Evolutionary conservation across 2,888 invertebrate species (phyloP), one percentile per base, ranked within the genome.

Genomic region (Dermolepida albohirtum): DNA sequence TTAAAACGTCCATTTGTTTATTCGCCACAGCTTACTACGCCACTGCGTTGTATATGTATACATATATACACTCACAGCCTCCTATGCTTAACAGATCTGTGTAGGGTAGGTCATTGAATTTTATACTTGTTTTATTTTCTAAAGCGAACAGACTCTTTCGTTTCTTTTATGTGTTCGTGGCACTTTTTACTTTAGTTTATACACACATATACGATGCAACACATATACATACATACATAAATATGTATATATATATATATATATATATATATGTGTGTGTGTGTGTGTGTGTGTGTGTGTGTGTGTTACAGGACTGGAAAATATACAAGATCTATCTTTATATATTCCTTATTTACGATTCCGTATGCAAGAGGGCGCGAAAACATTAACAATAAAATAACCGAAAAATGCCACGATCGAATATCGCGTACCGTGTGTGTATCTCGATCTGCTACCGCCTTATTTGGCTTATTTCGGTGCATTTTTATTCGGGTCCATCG

Each of bases 61-160:
- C 80, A 17, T 34, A 34, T 34, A 34, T 34, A 34, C 34, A 8
- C 79, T 78, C 79, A 80, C 81, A 82, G 81, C 82, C 82, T 82
- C 82, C 82, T 79, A 82, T 82, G 81, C 80, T 81, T 82, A 80
- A 81, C 81, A 82, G 82, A 81, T 82, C 82, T 82, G 83, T 82
- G 83, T 83, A 83, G 83, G 83, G 83, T 83, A 83, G 83, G 83
- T 83, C 83, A 83, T 81, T 83, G 83, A 80, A 83, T 83, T 82
- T 83, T 82, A 81, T 82, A 79, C 81, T 82, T 79, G 82, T 82
- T 83, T 82, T 83, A 81, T 82, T 83, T 82, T 82, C 72, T 52
- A 57, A 66, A 55, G 64, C 34, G 66, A 62, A 66, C 51, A 59
- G 79, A 82, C 82, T 82, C 82, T 82, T 81, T 81, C 80, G 75